These are phyloP conservation scores for Smithornis capensis DNA, from an alignment of 2,113 vertebrate genomes.

Conservation along the genomic window DNA sequence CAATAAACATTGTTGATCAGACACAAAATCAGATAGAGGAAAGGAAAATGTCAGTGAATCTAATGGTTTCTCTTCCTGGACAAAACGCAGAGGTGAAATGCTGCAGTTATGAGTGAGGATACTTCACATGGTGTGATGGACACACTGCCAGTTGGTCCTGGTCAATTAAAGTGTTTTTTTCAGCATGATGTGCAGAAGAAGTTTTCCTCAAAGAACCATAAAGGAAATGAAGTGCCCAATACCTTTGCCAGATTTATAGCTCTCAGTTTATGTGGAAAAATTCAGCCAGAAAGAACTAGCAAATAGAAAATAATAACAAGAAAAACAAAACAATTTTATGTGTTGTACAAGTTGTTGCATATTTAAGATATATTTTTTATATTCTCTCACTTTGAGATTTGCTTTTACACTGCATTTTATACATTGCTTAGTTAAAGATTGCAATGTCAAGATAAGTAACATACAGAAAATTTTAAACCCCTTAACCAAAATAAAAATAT, in stretches of 20 bases:
- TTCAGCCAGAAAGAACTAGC: background rate
- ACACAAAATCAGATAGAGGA: background rate
- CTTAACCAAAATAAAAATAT: background rate
- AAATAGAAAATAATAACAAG: background rate
- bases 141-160: background rate
- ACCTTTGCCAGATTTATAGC: background rate
- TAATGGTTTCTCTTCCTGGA: background rate
- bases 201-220: background rate
- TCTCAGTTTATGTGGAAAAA: background rate
- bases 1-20: slow-evolving; percentile 5
- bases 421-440: background rate
- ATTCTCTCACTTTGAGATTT: background rate
- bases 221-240: slow-evolving; percentile 13
- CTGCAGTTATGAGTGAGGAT: background rate
- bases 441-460: background rate
- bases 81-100: background rate
- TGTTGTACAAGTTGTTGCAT: background rate
- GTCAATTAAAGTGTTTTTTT: background rate
- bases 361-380: background rate
- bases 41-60: background rate
- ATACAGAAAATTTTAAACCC: background rate
- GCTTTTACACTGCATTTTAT: background rate
- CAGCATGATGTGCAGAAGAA: background rate
- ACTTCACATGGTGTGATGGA: background rate
- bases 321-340: background rate